Percentiles rank a stretch among this genome's conserved stretches.
phyloP scores from a whole-genome alignment of 53 echinoderm and acorn worm genomes.

The Mesocentrotus franciscanus region DNA sequence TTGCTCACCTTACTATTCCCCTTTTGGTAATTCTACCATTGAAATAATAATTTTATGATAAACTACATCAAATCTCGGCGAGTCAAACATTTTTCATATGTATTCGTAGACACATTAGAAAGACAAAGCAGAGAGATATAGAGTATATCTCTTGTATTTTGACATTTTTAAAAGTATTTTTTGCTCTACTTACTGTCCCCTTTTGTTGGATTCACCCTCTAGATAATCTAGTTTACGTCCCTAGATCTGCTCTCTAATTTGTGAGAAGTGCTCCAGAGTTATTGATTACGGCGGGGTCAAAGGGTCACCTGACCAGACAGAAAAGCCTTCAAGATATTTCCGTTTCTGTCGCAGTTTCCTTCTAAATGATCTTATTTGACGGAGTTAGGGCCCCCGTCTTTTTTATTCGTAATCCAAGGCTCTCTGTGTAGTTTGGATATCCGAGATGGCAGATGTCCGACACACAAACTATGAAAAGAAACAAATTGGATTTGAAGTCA shows the following conservation, averaged over 20 bases:
- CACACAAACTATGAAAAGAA: slow-evolving; percentile 6
- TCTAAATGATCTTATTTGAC: slow-evolving; percentile 27
- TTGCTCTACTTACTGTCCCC: not conserved
- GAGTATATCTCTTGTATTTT: not conserved
- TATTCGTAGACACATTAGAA: not conserved
- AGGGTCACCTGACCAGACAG: slow-evolving; percentile 25
- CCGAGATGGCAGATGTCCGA: not conserved
- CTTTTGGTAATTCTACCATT: too few species aligned
- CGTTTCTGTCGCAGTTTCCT: not conserved
- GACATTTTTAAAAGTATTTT: not conserved
- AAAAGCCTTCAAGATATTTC: slow-evolving; percentile 35
- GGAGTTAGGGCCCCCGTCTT: not conserved
- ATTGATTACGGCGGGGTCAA: slow-evolving; percentile 1
- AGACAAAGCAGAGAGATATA: not conserved
- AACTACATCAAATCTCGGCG: not conserved
- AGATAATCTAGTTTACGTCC: not conserved
- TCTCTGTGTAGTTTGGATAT: not conserved
- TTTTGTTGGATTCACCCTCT: not conserved
- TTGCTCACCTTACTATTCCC: too few species aligned
- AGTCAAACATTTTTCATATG: not conserved
- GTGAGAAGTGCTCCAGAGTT: not conserved
- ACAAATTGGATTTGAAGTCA: not conserved
- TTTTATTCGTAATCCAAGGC: not conserved
- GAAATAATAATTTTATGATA: not conserved
- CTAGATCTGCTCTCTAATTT: not conserved